Conservation (phyloP, 2,797 vertebrate species). For the Enteromius paludinosus region DNA sequence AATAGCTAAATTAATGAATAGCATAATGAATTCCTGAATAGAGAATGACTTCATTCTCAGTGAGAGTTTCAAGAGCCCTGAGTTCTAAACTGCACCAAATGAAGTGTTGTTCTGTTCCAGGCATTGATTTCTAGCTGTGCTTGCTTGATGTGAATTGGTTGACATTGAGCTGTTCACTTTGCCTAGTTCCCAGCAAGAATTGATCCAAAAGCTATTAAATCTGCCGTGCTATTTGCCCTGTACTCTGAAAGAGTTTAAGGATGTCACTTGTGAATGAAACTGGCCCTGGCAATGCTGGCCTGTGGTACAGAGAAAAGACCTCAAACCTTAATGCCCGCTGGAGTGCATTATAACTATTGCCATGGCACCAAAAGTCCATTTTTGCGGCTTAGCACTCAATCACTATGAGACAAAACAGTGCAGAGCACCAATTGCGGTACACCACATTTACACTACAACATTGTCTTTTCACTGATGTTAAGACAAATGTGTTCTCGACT, state of each 20-base stretch:
- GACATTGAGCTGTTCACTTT: slow-evolving; percentile 38
- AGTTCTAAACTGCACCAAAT: slow-evolving; percentile 10
- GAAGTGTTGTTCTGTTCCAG: slow-evolving; percentile 25
- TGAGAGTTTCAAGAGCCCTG: slow-evolving; percentile 2
- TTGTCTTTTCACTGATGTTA: slow-evolving; percentile 25
- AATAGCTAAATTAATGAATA: not conserved
- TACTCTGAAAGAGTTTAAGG: slow-evolving; percentile 43
- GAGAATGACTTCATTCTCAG: not conserved
- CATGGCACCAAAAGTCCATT: slow-evolving; percentile 53
- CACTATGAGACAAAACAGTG: slow-evolving; percentile 60
- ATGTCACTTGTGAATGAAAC: slow-evolving; percentile 39
- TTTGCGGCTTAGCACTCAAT: slow-evolving; percentile 58
- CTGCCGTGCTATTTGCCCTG: slow-evolving; percentile 15
- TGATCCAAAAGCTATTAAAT: slow-evolving; percentile 48
- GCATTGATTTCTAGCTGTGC: slow-evolving; percentile 45
- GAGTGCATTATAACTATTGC: slow-evolving; percentile 50
- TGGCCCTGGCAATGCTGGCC: not conserved
- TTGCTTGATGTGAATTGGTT: slow-evolving; percentile 28
- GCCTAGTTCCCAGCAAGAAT: slow-evolving; percentile 37
- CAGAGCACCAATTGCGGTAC: slow-evolving; percentile 24
- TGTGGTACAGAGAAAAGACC: slow-evolving; percentile 51
- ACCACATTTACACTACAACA: slow-evolving; percentile 18
- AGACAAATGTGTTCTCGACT: slow-evolving; percentile 3
- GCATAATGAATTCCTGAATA: not conserved
- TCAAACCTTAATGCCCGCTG: slow-evolving; percentile 47